Percentiles rank a stretch among this genome's conserved stretches.
phyloP scores from a whole-genome alignment of 2,113 vertebrate species.

The Electrona antarctica region DNA sequence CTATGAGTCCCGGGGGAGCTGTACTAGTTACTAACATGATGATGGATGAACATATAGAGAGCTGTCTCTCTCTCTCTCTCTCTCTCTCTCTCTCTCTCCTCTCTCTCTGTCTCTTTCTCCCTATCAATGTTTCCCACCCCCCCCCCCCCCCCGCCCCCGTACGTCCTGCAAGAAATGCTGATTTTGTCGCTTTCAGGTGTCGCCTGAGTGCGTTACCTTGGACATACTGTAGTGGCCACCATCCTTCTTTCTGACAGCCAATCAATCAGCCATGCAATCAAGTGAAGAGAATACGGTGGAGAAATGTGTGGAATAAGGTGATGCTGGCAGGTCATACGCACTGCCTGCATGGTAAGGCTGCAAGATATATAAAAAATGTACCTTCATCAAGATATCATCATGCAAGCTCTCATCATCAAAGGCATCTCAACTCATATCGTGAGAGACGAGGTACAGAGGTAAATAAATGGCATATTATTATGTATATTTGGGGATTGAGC shows the following conservation, averaged over 20 bases:
- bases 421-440: too few relatives aligned
- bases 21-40: constrained; percentile 34
- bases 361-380: too few relatives aligned
- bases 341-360: too few relatives aligned
- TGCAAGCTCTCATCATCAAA: too few relatives aligned
- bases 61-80: constrained; percentile 2
- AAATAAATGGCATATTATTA: too few relatives aligned
- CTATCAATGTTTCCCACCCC: background rate
- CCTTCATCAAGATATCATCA: too few relatives aligned
- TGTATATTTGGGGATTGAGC: too few relatives aligned
- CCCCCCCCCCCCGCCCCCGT: background rate
- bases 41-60: constrained; percentile 52
- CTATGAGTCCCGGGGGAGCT: constrained; percentile 38
- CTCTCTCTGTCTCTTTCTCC: background rate
- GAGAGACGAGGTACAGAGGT: too few relatives aligned
- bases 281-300: constrained; percentile 19
- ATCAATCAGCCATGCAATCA: constrained; percentile 60
- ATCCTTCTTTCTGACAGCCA: constrained; percentile 61
- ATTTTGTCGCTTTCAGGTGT: constrained; percentile 46
- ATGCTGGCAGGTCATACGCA: background rate
- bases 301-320: constrained; percentile 13
- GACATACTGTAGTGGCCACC: constrained; percentile 30
- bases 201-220: constrained; percentile 40
- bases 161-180: constrained; percentile 55
- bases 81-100: background rate